These are phyloP conservation scores for Chromis chromis DNA, from an alignment of 2,797 vertebrate genomes.

Conservation along the genomic window DNA sequence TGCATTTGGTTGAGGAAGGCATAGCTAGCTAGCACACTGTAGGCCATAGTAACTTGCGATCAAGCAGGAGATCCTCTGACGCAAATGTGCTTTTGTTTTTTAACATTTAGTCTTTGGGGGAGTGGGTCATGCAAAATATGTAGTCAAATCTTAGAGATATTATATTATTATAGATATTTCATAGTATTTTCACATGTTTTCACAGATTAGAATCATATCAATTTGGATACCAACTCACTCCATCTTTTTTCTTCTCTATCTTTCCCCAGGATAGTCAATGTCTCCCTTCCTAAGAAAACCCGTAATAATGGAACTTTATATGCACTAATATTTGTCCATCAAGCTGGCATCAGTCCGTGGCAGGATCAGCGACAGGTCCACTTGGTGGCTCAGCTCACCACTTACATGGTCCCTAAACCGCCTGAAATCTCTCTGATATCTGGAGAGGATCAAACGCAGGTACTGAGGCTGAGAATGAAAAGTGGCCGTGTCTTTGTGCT, in stretches of 20 bases:
- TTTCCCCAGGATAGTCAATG: conserved; percentile 89
- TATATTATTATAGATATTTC: too few species aligned
- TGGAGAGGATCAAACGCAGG: conserved; percentile 87
- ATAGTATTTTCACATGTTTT: too few species aligned
- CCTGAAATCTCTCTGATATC: conserved; percentile 95
- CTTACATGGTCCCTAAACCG: conserved; percentile 94
- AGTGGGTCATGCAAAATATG: too few species aligned
- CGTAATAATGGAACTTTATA: conserved; percentile 95
- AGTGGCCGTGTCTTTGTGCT: neutral
- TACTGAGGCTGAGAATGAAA: conserved; percentile 45
- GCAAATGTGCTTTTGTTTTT: too few species aligned
- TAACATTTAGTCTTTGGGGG: too few species aligned
- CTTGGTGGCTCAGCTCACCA: conserved; percentile 92
- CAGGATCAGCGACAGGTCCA: conserved; percentile 94
- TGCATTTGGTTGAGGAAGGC: too few species aligned
- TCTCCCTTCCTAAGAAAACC: conserved; percentile 96
- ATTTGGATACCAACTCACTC: neutral
- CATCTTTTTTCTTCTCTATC: neutral
- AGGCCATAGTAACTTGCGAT: too few species aligned
- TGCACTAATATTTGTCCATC: conserved; percentile 94
- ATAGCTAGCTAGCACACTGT: too few species aligned
- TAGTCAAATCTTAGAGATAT: too few species aligned
- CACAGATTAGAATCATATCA: neutral
- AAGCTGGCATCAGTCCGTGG: conserved; percentile 91
- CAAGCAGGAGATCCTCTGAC: too few species aligned